A percentile compares a stretch with the other conserved stretches of the same genome.
Conservation (phyloP, 2,888 invertebrate genomes). For the Lycophotia porphyrea region DNA sequence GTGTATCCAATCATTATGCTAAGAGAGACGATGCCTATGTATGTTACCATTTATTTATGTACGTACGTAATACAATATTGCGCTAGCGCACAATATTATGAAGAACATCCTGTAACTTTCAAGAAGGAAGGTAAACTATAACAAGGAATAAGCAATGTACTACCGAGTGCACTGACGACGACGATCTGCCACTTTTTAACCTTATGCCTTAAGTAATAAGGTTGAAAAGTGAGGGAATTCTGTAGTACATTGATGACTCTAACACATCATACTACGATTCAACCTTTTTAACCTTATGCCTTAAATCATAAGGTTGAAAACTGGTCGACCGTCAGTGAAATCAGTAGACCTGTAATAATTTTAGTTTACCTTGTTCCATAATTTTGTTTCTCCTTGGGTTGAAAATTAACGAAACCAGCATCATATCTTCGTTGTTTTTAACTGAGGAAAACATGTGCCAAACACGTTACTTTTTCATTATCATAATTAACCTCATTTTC, state of each 20-base stretch:
- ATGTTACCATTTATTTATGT: neutral
- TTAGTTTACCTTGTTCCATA: constrained; percentile 18
- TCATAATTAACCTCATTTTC: constrained; percentile 15
- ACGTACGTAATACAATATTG: neutral
- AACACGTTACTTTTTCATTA: neutral
- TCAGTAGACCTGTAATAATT: neutral
- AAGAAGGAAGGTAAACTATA: neutral
- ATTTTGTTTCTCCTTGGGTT: neutral
- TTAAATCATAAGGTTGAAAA: no score
- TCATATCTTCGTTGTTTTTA: neutral
- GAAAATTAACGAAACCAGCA: neutral
- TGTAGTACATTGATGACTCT: no score
- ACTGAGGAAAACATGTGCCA: neutral
- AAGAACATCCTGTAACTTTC: neutral
- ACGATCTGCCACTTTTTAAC: no score
- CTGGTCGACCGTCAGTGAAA: no score
- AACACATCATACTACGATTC: no score
- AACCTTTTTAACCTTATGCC: no score
- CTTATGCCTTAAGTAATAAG: neutral
- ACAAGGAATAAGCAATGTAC: neutral
- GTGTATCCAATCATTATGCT: neutral
- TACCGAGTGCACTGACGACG: no score
- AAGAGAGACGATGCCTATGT: neutral
- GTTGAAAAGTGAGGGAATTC: no score
- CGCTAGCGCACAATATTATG: neutral